phyloP scores from a whole-genome alignment of 2,113 vertebrate species.

The Hemiprocne comata region DNA sequence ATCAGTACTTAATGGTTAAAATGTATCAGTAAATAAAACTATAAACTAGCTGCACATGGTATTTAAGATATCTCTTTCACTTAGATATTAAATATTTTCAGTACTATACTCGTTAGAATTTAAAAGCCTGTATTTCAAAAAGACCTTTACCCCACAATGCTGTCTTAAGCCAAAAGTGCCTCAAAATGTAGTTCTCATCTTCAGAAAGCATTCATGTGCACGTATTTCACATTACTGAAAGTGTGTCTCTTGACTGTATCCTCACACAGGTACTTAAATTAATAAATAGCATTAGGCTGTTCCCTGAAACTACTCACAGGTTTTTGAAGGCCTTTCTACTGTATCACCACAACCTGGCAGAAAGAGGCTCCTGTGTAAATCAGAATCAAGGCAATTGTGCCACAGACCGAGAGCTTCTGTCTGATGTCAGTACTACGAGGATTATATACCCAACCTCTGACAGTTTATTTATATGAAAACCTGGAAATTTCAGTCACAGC shows the following conservation, averaged over 20 bases:
- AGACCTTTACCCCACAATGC: background rate
- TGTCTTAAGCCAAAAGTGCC: background rate
- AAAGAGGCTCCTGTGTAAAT: background rate
- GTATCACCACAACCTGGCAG: too few species aligned
- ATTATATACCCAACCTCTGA: background rate
- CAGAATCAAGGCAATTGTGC: background rate
- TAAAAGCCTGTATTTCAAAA: background rate
- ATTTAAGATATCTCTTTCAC: background rate
- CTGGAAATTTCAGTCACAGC: background rate
- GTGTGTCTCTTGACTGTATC: background rate
- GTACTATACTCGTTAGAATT: background rate
- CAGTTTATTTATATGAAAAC: background rate
- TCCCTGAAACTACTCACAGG: background rate
- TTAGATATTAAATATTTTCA: background rate
- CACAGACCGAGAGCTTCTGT: background rate
- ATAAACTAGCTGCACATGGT: background rate
- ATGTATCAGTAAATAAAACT: background rate
- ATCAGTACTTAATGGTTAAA: background rate
- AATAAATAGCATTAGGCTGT: background rate
- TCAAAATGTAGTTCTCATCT: background rate
- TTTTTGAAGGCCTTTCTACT: background rate
- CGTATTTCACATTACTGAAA: background rate
- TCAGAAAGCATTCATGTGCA: background rate
- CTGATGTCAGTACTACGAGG: background rate
- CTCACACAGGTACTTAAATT: background rate